Base-by-base conservation (phyloP, 2,113 vertebrate species). In the Myxocyprinus asiaticus region DNA sequence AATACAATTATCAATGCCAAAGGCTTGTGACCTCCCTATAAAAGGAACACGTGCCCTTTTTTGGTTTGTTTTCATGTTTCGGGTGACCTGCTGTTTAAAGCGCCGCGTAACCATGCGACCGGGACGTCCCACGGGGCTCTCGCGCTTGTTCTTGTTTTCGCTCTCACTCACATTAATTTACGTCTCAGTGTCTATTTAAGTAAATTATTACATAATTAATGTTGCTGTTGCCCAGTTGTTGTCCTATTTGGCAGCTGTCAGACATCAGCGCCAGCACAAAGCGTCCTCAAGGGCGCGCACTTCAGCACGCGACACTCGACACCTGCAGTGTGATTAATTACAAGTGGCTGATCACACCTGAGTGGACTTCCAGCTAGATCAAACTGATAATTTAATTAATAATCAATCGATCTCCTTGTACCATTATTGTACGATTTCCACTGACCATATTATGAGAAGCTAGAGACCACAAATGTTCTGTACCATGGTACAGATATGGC, bases 41-140 rank as follows among this genome's bases (percentile, higher is more conserved):
- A 42, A 56, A 45, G 17, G n/a, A 70, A 43, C 50, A 55, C 12
- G 12, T 55, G 67, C 42, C 4, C 10, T 7, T 53, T 22, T 10
- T 42, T 42, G 14, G 65, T 44, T 68, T 77, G 78, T 80, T 76
- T 59, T 69, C 7, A 14, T 43, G 67, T 62, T 77, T 51, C 58
- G 8, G 56, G 51, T 71, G 22, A 22, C 44, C 51, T 64, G 79
- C n/a, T n/a, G n/a, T n/a, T n/a, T n/a, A n/a, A 67, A 80, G 66
- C 5, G 45, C 4, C 61, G 43, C 48, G 72, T 44, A 55, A 22
- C 78, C 66, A 80, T 63, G 82, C 82, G 77, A 83, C 73, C 0
- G n/a, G 10, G n/a, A 80, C 55, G 11, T 66, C 82, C 66, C 62
- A n/a, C 7, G 42, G 9, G 0, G 47, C 7, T 4, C 51, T 51